Conservation (phyloP, 2,888 invertebrate genomes). For the Scaptomyza cyrtandrae region DNA sequence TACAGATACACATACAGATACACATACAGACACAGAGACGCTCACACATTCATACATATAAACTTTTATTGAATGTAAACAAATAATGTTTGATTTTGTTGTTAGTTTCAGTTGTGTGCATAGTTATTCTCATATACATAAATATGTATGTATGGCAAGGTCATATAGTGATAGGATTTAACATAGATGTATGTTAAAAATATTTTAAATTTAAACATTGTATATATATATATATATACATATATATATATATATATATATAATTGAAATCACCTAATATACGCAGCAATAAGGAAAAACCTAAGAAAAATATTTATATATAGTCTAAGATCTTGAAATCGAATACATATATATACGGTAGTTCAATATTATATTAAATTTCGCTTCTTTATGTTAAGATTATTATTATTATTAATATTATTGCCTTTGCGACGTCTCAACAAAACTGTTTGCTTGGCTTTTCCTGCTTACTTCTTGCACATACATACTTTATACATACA, state of each 20-base stretch:
- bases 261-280: slow-evolving; percentile 77
- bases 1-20: too few relatives aligned
- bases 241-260: slow-evolving; percentile 38
- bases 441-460: slow-evolving; percentile 40
- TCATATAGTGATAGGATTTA: slow-evolving; percentile 75
- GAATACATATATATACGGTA: too few relatives aligned
- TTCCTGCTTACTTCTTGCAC: slow-evolving; percentile 36
- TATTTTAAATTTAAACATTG: slow-evolving; percentile 42
- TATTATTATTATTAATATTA: slow-evolving; percentile 45
- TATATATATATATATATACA: too few relatives aligned
- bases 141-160: slow-evolving; percentile 59
- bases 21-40: not conserved
- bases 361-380: too few relatives aligned
- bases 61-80: slow-evolving; percentile 7
- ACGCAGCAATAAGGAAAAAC: too few relatives aligned
- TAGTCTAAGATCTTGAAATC: too few relatives aligned
- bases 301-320: too few relatives aligned
- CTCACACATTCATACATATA: slow-evolving; percentile 1
- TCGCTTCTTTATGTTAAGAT: slow-evolving; percentile 5
- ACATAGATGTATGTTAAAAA: slow-evolving; percentile 69
- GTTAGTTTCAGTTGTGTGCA: slow-evolving; percentile 15
- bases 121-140: slow-evolving; percentile 18
- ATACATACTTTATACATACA: slow-evolving; percentile 18
- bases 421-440: slow-evolving; percentile 55
- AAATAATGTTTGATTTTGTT: slow-evolving; percentile 11